These are phyloP conservation scores for Triops cancriformis DNA, from an alignment of 1,140 invertebrate species.

Conservation along the genomic window DNA sequence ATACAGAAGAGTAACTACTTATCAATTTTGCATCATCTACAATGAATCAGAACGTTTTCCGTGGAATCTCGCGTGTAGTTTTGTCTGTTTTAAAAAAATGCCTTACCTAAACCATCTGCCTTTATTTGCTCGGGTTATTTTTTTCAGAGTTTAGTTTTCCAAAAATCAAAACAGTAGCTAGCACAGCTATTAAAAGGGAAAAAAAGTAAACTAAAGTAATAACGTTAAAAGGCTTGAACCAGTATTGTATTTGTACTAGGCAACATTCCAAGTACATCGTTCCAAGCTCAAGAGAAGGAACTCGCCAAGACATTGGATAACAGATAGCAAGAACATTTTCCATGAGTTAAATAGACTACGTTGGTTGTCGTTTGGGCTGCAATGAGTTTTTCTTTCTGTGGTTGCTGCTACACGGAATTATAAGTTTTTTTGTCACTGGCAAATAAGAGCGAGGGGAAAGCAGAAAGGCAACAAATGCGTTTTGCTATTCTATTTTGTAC, in stretches of 20 bases:
- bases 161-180: too few species aligned
- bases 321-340: neutral
- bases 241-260: neutral
- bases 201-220: too few species aligned
- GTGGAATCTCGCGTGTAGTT: too few species aligned
- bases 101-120: too few species aligned
- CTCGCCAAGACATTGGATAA: neutral
- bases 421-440: neutral
- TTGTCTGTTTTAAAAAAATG: too few species aligned
- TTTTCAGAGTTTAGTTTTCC: too few species aligned
- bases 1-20: neutral
- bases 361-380: neutral
- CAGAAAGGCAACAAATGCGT: neutral
- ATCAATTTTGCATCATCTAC: neutral
- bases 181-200: too few species aligned
- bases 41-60: neutral
- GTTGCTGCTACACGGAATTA: neutral
- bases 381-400: neutral
- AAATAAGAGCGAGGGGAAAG: neutral
- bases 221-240: too few species aligned
- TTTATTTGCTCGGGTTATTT: too few species aligned
- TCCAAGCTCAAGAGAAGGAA: neutral
- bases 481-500: slow-evolving; percentile 6
- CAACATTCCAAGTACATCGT: neutral
- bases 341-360: neutral